Percentiles rank a stretch among this genome's conserved stretches.
Evolutionary conservation across 2,113 vertebrate genomes (phyloP).

Genomic region (Numida meleagris): DNA sequence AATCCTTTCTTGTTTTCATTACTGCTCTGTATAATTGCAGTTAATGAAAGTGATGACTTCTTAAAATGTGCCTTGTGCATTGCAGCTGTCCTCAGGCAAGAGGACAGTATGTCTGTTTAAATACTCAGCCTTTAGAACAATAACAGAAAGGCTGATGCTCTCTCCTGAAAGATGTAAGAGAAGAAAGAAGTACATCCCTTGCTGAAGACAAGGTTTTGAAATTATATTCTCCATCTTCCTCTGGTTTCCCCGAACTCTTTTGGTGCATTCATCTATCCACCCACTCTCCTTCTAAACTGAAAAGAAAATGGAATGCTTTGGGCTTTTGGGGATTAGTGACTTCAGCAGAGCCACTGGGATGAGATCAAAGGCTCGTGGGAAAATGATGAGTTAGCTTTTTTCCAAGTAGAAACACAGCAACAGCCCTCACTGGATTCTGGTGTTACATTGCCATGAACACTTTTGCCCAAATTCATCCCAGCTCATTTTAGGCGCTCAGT

Average conservation of each 20-base stretch:
- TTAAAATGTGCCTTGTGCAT: neutral
- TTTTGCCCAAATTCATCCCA: neutral
- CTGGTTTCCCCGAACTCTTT: neutral
- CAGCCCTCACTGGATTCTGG: neutral
- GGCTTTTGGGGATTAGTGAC: constrained; percentile 26
- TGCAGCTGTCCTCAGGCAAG: neutral
- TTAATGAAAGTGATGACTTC: constrained; percentile 2
- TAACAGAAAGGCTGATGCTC: neutral
- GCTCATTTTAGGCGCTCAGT: neutral
- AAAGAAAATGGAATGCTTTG: constrained; percentile 4
- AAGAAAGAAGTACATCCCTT: neutral
- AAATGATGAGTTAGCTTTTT: constrained; percentile 14
- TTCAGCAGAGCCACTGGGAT: neutral
- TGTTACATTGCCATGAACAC: neutral
- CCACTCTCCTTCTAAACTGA: constrained; percentile 11
- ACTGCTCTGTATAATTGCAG: neutral
- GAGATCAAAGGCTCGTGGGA: constrained; percentile 32
- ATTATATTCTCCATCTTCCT: neutral
- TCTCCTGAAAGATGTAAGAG: neutral
- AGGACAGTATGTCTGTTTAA: neutral
- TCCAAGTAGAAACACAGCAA: neutral
- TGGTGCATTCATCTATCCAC: neutral
- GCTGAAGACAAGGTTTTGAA: neutral
- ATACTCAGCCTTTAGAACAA: neutral
- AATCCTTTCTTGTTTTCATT: constrained; percentile 8